These are phyloP conservation scores for Nomada lathburiana DNA, from an alignment of 2,888 invertebrate species.

Conservation along the genomic window DNA sequence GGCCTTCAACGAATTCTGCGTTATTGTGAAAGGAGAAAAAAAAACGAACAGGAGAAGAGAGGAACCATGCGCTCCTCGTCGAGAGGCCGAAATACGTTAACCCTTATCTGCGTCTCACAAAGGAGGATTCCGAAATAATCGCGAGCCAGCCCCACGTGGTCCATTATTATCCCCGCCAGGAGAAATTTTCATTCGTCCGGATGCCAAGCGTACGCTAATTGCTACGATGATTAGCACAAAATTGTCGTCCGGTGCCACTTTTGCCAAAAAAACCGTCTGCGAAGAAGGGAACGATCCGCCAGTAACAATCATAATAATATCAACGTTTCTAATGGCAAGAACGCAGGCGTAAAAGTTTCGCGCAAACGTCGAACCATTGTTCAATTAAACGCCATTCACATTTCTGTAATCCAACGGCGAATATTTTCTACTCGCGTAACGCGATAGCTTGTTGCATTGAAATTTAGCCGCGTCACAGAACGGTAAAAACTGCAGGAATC, in stretches of 20 bases:
- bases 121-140: conserved; percentile 41
- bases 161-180: conserved; percentile 23
- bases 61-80: background rate
- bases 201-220: conserved; percentile 27
- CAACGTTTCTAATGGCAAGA: too few species aligned
- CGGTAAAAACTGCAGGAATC: conserved; percentile 29
- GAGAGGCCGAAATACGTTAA: conserved; percentile 61
- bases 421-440: too few species aligned
- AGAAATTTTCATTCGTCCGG: conserved; percentile 15
- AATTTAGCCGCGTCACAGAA: background rate
- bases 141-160: conserved; percentile 25
- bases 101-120: conserved; percentile 57
- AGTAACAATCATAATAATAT: background rate
- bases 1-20: conserved; percentile 61
- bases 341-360: too few species aligned
- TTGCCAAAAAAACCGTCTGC: too few species aligned
- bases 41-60: conserved; percentile 41
- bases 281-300: background rate
- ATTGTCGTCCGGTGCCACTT: background rate
- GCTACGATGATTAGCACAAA: conserved; percentile 19
- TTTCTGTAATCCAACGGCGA: too few species aligned
- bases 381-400: too few species aligned
- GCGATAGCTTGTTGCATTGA: background rate
- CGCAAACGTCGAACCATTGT: too few species aligned
- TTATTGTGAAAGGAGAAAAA: conserved; percentile 61